Evolutionary conservation across 2,113 vertebrate genomes (phyloP).

Genomic region (Eulacestoma nigropectus): DNA sequence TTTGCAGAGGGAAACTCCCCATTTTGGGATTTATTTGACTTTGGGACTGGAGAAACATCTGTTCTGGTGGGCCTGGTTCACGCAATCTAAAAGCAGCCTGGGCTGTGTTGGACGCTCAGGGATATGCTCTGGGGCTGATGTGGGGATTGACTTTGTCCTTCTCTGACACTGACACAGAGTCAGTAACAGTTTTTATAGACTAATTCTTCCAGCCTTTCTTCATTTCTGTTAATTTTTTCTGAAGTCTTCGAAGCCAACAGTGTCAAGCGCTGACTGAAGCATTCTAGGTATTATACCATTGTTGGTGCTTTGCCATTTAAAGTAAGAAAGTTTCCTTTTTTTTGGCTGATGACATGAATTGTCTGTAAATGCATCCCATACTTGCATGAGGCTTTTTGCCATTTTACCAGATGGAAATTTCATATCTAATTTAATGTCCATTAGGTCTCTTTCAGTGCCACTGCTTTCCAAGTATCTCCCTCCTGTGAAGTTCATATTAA

Average conservation of each 20-base stretch:
- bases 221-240: constrained; percentile 6
- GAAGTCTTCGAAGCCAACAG: background rate
- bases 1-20: background rate
- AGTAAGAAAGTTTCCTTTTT: constrained; percentile 18
- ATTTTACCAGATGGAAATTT: constrained; percentile 58
- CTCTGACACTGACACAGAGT: background rate
- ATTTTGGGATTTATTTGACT: background rate
- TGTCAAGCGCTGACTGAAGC: background rate
- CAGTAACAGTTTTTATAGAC: background rate
- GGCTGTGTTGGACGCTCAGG: background rate
- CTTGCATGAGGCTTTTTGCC: constrained; percentile 40
- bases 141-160: background rate
- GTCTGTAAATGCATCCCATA: constrained; percentile 46
- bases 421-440: constrained; percentile 34
- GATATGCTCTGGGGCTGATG: background rate
- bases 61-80: background rate
- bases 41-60: background rate
- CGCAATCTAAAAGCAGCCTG: background rate
- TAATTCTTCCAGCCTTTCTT: background rate
- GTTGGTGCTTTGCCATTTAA: constrained; percentile 12
- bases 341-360: constrained; percentile 23
- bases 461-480: constrained; percentile 19
- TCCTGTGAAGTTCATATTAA: background rate
- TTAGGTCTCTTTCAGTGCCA: background rate
- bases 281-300: constrained; percentile 25